Evolutionary conservation across 2,888 invertebrate genomes (phyloP), one percentile per base, ranked within the genome.

Genomic region (Acronicta aceris): DNA sequence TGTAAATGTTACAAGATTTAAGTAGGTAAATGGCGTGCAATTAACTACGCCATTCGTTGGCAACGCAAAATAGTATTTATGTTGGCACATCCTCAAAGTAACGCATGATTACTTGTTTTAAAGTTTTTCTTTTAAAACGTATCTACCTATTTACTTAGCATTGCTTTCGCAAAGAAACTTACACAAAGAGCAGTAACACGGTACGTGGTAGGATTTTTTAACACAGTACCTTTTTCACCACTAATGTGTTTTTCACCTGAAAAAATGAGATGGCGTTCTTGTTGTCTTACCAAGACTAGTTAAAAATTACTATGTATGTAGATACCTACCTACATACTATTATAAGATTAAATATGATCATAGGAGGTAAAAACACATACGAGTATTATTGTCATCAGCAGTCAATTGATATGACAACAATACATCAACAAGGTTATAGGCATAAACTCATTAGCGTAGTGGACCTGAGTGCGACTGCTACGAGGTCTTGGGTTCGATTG

Each of bases 1-100:
- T 56, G 69, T 46, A 59, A 76, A 73, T 67, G 65, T 77, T 76
- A 59, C 65, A 76, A 74, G 65, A 68, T 63, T 58, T 61, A 74
- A 65, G 76, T 71, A 78, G 68, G 65, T 78, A 71, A 74, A 74
- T 71, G 55, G 64, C 70, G 38, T 56, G 54, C 65, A 68, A 78
- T 77, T 67, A 65, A 71, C 68, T 54, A 71, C 66, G 67, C 55
- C 56, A 25, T 62, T 66, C 46, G 51, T 57, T 43, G 51, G 42
- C 25, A 63, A 59, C 47, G 51, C 58, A 65, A 58, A 67, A 62
- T 52, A 54, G 52, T 68, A 58, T 71, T 54, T 64, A 54, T 21
- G 65, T 70, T 62, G 52, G 65, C 54, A 65, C 55, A 66, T 65
- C 58, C 42, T 67, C 53, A 53, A 38, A 56, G 46, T 56, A 45